Percentiles rank a stretch among this genome's conserved stretches.
These are phyloP conservation scores for Phthorimaea operculella DNA, from an alignment of 1,140 invertebrate species.

Conservation along the genomic window DNA sequence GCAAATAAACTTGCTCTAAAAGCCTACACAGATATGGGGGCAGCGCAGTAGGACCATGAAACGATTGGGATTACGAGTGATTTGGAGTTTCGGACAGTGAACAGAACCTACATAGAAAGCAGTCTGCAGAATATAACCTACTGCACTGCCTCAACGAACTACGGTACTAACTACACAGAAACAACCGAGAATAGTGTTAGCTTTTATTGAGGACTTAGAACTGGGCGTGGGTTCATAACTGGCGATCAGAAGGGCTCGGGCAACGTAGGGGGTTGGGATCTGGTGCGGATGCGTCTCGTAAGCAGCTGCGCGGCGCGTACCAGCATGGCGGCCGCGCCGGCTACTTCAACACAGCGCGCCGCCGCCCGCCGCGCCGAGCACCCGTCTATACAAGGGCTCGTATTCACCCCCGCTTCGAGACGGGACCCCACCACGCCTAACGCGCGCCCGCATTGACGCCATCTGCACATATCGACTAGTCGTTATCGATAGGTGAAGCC, in stretches of 20 bases:
- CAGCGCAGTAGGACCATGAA: no score
- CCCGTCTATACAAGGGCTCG: slow-evolving; percentile 2
- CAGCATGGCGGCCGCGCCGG: slow-evolving; percentile 6
- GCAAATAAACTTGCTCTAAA: no score
- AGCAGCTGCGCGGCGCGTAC: slow-evolving; percentile 6
- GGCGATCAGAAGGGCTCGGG: slow-evolving; percentile 1
- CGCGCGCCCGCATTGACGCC: slow-evolving; percentile 1
- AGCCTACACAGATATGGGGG: no score
- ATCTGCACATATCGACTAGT: background rate
- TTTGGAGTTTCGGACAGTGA: no score
- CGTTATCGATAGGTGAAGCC: background rate
- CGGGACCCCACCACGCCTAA: background rate
- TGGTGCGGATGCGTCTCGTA: slow-evolving; percentile 4
- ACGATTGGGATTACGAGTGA: no score
- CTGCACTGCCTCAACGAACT: no score
- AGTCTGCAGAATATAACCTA: no score
- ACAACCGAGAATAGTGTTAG: background rate
- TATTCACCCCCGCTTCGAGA: slow-evolving; percentile 1
- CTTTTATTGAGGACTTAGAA: no score
- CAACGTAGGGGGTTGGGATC: slow-evolving; percentile 2
- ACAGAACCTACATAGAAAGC: no score
- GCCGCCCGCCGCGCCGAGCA: slow-evolving; percentile 9
- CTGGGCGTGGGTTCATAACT: background rate
- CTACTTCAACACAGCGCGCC: slow-evolving; percentile 1
- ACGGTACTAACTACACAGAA: background rate